Base-by-base conservation (phyloP, 2,888 invertebrate genomes). In the Conus canariensis region DNA sequence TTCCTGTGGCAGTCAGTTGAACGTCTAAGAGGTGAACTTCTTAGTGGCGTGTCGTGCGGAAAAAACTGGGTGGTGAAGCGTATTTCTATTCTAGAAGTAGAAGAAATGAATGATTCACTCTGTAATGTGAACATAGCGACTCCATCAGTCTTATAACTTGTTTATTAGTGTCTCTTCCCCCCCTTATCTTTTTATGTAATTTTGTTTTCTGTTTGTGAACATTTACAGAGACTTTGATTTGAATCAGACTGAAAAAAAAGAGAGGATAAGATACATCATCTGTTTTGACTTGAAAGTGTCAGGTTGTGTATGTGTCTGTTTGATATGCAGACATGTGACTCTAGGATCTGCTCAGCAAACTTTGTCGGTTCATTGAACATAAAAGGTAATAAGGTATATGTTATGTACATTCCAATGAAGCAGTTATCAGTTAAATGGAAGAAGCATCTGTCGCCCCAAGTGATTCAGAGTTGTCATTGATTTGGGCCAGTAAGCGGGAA, bases 1-100 rank as follows among this genome's bases (percentile, higher is more conserved):
- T 94, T 88, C 92, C 92, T 7, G 89, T 93, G 59, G 92, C 90
- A n/a, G 88, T 91, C 16, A 88, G 88, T 30, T 88, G 64, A 88
- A 88, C 0, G 10, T n/a, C 9, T 45, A 45, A 45, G 45, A 10
- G 74, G 0, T n/a, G 22, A 22, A 70, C 9, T 10, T 19, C n/a
- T 22, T 10, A 22, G n/a, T 74, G 8, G 9, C 1, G 74, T 9
- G 74, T 22, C 0, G 5, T 10, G n/a, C 9, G 22, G 9, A n/a
- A n/a, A n/a, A 74, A n/a, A n/a, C 2, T 10, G 74, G n/a, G 74
- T 10, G n/a, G 8, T 22, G n/a, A 74, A 74, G n/a, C 9, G n/a
- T n/a, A 10, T 74, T 6, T 0, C 22, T n/a, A n/a, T 22, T n/a
- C n/a, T n/a, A n/a, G 74, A 8, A n/a, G n/a, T n/a, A n/a, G 74